Percentiles rank a stretch among this genome's conserved stretches.
Conservation (phyloP, 2,113 vertebrate species). For the Morone saxatilis region DNA sequence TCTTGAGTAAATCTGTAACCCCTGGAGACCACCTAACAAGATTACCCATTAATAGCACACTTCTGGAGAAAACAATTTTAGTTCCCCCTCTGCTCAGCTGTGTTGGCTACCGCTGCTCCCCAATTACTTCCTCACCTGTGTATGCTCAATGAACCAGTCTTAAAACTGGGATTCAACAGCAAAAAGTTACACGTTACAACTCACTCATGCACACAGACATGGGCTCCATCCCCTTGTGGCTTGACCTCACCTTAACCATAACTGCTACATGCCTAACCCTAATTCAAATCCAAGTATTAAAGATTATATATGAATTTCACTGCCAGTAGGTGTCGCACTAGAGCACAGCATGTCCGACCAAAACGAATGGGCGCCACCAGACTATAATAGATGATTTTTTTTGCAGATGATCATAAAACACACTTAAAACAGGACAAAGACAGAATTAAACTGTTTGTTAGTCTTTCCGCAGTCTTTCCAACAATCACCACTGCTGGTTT, state of each 20-base stretch:
- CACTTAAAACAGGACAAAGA: no score
- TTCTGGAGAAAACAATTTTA: neutral
- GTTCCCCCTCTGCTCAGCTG: neutral
- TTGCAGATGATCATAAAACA: no score
- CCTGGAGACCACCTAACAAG: conserved; percentile 5
- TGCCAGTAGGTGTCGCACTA: no score
- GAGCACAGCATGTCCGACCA: no score
- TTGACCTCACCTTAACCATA: no score
- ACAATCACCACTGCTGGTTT: no score
- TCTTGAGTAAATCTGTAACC: neutral
- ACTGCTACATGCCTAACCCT: neutral
- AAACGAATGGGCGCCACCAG: no score
- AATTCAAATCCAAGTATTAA: neutral
- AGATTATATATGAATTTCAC: neutral
- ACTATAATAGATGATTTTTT: no score
- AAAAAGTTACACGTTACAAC: neutral
- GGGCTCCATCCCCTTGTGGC: neutral
- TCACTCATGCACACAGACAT: neutral
- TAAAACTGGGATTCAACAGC: neutral
- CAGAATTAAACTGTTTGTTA: no score
- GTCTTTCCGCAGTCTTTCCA: no score
- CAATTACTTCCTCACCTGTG: neutral
- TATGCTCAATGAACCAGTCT: neutral
- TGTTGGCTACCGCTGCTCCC: neutral
- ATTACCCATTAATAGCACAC: neutral